phyloP scores from a whole-genome alignment of 2,888 invertebrate species.

The Terebella lapidaria region DNA sequence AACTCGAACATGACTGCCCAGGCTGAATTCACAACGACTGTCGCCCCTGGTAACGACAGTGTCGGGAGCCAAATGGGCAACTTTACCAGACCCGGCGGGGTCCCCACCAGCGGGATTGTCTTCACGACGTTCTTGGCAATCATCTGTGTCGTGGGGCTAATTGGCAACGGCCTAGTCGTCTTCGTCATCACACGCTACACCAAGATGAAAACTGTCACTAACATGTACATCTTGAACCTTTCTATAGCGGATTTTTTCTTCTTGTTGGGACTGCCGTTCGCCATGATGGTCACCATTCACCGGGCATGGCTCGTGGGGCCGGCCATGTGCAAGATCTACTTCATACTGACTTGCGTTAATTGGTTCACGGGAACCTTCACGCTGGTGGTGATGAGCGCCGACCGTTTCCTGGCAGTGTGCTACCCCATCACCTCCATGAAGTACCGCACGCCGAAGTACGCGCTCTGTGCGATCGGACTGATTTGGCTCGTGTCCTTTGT shows the following conservation, averaged over 20 bases:
- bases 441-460: slow-evolving; percentile 23
- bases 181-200: slow-evolving; percentile 24
- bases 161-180: slow-evolving; percentile 23
- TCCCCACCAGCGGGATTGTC: neutral
- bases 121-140: slow-evolving; percentile 7
- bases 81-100: neutral
- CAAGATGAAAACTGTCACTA: slow-evolving; percentile 29
- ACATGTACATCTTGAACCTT: slow-evolving; percentile 27
- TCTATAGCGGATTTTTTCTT: slow-evolving; percentile 25
- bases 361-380: slow-evolving; percentile 27
- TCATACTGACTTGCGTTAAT: slow-evolving; percentile 25
- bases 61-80: too few relatives aligned
- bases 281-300: slow-evolving; percentile 20
- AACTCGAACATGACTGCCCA: too few relatives aligned
- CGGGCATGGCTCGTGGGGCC: slow-evolving; percentile 24
- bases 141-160: slow-evolving; percentile 19
- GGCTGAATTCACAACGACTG: too few relatives aligned
- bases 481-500: slow-evolving; percentile 23
- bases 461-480: slow-evolving; percentile 17
- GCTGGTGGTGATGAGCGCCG: slow-evolving; percentile 24
- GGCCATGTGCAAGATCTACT: slow-evolving; percentile 23
- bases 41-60: too few relatives aligned
- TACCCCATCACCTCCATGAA: slow-evolving; percentile 23
- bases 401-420: slow-evolving; percentile 26
- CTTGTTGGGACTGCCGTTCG: slow-evolving; percentile 24